Evolutionary conservation across 1,140 invertebrate species (phyloP).

Genomic region (Atta texana): DNA sequence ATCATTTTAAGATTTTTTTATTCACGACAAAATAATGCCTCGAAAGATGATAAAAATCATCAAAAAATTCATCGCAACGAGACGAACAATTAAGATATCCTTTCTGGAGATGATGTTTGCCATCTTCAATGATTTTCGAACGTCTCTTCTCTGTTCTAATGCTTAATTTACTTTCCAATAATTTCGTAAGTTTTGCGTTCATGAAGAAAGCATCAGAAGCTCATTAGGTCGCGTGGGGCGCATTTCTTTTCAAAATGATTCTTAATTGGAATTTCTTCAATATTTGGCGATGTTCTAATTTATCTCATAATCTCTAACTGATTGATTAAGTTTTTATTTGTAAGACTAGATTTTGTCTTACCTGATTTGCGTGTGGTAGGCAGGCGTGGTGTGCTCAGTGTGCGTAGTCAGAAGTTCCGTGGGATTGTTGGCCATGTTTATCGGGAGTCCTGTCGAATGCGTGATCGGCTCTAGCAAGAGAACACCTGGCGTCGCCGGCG

Average conservation of each 20-base stretch:
- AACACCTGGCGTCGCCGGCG: conserved; percentile 84
- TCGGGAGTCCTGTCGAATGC: conserved; percentile 74
- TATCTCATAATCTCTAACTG: background rate
- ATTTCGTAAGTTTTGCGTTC: background rate
- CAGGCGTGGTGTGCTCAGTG: conserved; percentile 84
- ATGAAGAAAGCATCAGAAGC: background rate
- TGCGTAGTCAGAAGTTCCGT: conserved; percentile 85
- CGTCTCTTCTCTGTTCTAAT: background rate
- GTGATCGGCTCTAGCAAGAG: conserved; percentile 83
- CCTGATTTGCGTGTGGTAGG: conserved; percentile 85
- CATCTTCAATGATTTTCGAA: background rate
- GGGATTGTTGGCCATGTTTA: conserved; percentile 80
- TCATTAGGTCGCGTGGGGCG: background rate
- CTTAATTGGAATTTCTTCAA: background rate
- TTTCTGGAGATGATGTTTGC: background rate
- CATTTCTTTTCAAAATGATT: background rate
- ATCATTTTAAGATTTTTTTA: background rate
- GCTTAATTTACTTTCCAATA: background rate
- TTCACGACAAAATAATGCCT: background rate
- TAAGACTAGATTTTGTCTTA: conserved; percentile 37
- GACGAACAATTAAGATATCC: background rate
- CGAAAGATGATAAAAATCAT: background rate
- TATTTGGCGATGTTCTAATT: background rate
- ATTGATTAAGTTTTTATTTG: background rate
- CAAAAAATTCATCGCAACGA: background rate